phyloP scores from a whole-genome alignment of 2,888 invertebrate species.

The Unio delphinus region DNA sequence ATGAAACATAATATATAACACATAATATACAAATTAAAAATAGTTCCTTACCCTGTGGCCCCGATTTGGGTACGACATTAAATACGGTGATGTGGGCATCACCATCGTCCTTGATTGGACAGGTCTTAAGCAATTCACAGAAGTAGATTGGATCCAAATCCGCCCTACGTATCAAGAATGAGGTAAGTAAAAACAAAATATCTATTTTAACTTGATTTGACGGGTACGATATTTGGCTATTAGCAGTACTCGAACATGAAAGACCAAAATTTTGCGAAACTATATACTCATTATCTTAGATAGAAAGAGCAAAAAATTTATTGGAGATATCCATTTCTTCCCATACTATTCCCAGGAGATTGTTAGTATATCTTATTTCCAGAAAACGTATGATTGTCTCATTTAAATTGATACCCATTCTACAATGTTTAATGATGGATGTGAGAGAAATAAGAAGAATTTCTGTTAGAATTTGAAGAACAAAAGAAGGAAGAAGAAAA shows the following conservation, averaged over 20 bases:
- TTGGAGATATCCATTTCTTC: no score
- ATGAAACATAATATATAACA: background rate
- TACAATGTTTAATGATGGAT: no score
- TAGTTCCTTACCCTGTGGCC: conserved; percentile 52
- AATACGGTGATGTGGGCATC: conserved; percentile 57
- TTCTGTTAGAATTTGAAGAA: no score
- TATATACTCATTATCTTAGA: no score
- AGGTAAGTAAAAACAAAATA: background rate
- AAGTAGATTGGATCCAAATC: conserved; percentile 63
- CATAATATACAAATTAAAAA: background rate
- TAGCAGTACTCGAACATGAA: background rate
- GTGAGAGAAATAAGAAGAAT: no score
- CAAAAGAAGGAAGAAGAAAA: no score
- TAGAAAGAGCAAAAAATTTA: no score
- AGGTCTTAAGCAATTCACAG: conserved; percentile 53
- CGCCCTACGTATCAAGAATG: conserved; percentile 30
- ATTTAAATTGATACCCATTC: no score
- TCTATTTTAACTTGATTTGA: background rate
- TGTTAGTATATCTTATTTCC: no score
- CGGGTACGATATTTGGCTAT: background rate
- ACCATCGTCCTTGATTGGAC: conserved; percentile 56
- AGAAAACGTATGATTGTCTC: no score
- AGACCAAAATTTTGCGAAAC: no score
- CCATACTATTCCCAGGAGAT: no score
- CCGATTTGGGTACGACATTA: conserved; percentile 40